Base-by-base conservation (phyloP, 2,113 vertebrate genomes). In the Dipodomys ordii region DNA sequence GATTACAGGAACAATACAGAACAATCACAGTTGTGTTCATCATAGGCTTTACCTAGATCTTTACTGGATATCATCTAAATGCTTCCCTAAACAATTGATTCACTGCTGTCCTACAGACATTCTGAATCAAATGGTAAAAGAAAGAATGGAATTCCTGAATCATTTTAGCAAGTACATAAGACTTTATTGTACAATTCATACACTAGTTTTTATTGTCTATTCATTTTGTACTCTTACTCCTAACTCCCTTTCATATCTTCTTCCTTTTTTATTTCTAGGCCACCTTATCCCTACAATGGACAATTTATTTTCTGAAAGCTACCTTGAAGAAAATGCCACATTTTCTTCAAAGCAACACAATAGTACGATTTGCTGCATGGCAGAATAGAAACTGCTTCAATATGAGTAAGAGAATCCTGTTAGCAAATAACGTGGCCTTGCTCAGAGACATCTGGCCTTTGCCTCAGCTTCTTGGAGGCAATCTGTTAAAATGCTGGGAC, bases 1-100 rank as follows among this genome's bases (percentile, higher is more conserved):
- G 71, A 69, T 11, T 90, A 6, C 44, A 73, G 44, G 81, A 92
- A 88, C 69, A 83, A 77, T 46, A 39, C 22, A 57, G 77, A 90
- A 91, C 86, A 64, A 89, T 0, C 67, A 12, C 39, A 69, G 28
- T 57, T 35, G 16, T 22, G 15, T 53, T 93, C 28, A 80, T 65
- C 73, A 46, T 1, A 77, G 73, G 79, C 53, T 68, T 76, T 81
- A 81, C 2, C 65, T 39, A 68, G 65, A n/a, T 46, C 46, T 69
- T 79, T 22, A 39, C 10, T 89, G 35, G 77, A 11, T 69, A 81
- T 22, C 60, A 74, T 39, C 18, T 13, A 94, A 67, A 68, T n/a
- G 20, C 10, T 82, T 74, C 46, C 44, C 28, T 87, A 85, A 78
- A 69, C 7, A 92, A 74, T 0, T 44, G 27, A 80, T 94, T 27